Evolutionary conservation across 1,140 invertebrate genomes (phyloP).

Genomic region (Trichomalopsis sarcophagae): DNA sequence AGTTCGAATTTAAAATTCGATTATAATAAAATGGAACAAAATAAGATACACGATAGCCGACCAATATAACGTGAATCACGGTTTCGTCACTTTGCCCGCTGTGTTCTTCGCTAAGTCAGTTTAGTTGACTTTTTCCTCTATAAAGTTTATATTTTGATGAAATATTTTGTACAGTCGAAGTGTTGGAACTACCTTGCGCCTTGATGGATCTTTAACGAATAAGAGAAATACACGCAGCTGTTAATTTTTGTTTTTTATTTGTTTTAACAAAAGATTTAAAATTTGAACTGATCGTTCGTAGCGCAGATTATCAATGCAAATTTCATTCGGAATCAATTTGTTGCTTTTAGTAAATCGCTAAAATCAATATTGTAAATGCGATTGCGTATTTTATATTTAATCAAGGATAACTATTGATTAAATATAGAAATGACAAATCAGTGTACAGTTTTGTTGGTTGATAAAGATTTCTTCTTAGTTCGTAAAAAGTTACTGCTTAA

Average conservation of each 20-base stretch:
- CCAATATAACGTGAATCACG: conserved; percentile 12
- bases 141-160: conserved; percentile 47
- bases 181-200: conserved; percentile 28
- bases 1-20: conserved; percentile 16
- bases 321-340: not conserved
- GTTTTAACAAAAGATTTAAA: conserved; percentile 4
- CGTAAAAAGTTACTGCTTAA: not conserved
- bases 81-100: conserved; percentile 47
- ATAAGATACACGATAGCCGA: conserved; percentile 18
- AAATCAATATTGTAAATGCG: not conserved
- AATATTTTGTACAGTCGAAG: conserved; percentile 28
- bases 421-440: not conserved
- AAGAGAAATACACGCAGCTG: conserved; percentile 11
- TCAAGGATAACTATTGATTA: not conserved
- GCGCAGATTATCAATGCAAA: not conserved
- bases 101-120: conserved; percentile 47
- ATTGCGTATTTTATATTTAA: not conserved
- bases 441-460: not conserved
- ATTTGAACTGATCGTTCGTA: conserved; percentile 15
- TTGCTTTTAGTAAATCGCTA: conserved; percentile 15
- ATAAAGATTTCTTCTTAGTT: conserved; percentile 17
- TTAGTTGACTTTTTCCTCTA: conserved; percentile 40
- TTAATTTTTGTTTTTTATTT: conserved; percentile 6
- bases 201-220: conserved; percentile 33
- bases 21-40: conserved; percentile 8